Percentiles rank a stretch among this genome's conserved stretches.
Conservation (phyloP, 2,888 invertebrate genomes). For the Tipula confusa region DNA sequence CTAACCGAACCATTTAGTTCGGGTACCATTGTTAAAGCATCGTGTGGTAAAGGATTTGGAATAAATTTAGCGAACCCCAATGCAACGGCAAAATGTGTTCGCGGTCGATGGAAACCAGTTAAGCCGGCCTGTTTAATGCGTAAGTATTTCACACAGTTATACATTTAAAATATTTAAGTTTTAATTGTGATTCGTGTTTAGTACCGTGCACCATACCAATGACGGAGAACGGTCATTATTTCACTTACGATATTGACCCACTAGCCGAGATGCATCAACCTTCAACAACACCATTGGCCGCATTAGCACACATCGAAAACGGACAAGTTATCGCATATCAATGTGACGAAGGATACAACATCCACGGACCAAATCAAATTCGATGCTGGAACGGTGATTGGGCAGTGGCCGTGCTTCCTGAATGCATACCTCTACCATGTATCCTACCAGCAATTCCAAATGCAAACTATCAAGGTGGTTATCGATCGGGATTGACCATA, state of each 20-base stretch:
- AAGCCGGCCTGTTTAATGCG: slow-evolving; percentile 75
- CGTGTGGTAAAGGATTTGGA: slow-evolving; percentile 73
- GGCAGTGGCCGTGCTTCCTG: slow-evolving; percentile 70
- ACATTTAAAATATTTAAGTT: too few relatives aligned
- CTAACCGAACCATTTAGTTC: slow-evolving; percentile 68
- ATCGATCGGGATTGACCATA: slow-evolving; percentile 73
- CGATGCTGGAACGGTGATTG: slow-evolving; percentile 79
- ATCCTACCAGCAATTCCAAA: slow-evolving; percentile 45
- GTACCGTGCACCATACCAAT: slow-evolving; percentile 68
- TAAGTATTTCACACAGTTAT: slow-evolving; percentile 41
- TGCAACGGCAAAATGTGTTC: slow-evolving; percentile 72
- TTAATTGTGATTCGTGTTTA: slow-evolving; percentile 43
- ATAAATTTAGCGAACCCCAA: slow-evolving; percentile 68
- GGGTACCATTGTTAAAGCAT: slow-evolving; percentile 70
- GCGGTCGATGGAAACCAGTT: slow-evolving; percentile 80
- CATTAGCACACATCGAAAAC: slow-evolving; percentile 56
- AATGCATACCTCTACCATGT: slow-evolving; percentile 63
- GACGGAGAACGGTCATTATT: slow-evolving; percentile 64
- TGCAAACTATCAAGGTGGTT: slow-evolving; percentile 58
- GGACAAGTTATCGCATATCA: slow-evolving; percentile 71
- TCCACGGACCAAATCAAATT: slow-evolving; percentile 63
- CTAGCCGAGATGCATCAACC: slow-evolving; percentile 44
- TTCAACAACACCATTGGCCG: slow-evolving; percentile 44
- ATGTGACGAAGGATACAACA: slow-evolving; percentile 64
- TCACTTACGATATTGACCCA: slow-evolving; percentile 47